These are phyloP conservation scores for Agonopterix alstromeriana DNA, from an alignment of 2,888 invertebrate species.

Conservation along the genomic window DNA sequence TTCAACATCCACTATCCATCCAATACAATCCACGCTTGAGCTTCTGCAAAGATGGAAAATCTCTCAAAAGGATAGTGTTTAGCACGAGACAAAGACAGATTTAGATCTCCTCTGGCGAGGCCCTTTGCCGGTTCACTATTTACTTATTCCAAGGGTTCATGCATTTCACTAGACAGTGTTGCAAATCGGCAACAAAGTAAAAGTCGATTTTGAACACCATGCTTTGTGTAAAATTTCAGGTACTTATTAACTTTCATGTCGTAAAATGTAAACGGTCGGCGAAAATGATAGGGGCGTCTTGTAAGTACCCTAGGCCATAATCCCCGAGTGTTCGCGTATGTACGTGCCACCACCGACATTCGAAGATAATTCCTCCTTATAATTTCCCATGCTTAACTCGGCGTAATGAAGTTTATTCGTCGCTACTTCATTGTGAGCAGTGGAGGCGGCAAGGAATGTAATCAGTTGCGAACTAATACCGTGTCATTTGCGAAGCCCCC, in stretches of 20 bases:
- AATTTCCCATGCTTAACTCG: slow-evolving; percentile 73
- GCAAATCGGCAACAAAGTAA: slow-evolving; percentile 45
- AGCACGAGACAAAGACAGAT: slow-evolving; percentile 70
- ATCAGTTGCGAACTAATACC: slow-evolving; percentile 74
- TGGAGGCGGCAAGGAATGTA: slow-evolving; percentile 66
- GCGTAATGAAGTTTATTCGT: slow-evolving; percentile 74
- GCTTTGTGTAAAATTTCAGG: slow-evolving; percentile 29
- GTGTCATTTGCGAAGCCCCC: slow-evolving; percentile 62
- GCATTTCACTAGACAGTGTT: slow-evolving; percentile 41
- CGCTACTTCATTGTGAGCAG: slow-evolving; percentile 69
- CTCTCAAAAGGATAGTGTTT: slow-evolving; percentile 71
- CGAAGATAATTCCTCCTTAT: slow-evolving; percentile 72
- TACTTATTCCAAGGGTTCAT: slow-evolving; percentile 59
- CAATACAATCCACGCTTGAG: slow-evolving; percentile 53
- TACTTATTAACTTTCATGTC: slow-evolving; percentile 32
- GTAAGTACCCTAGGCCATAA: slow-evolving; percentile 53
- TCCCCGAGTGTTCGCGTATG: slow-evolving; percentile 47
- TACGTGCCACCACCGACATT: slow-evolving; percentile 55
- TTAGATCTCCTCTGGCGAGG: slow-evolving; percentile 58
- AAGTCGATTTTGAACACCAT: slow-evolving; percentile 31
- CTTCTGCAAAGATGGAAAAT: slow-evolving; percentile 63
- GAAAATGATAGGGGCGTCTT: slow-evolving; percentile 39
- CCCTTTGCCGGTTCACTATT: slow-evolving; percentile 62
- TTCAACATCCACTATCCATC: slow-evolving; percentile 55
- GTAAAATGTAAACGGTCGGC: slow-evolving; percentile 33